Conservation (phyloP, 2,797 vertebrate species). For the Chelonia mydas region DNA sequence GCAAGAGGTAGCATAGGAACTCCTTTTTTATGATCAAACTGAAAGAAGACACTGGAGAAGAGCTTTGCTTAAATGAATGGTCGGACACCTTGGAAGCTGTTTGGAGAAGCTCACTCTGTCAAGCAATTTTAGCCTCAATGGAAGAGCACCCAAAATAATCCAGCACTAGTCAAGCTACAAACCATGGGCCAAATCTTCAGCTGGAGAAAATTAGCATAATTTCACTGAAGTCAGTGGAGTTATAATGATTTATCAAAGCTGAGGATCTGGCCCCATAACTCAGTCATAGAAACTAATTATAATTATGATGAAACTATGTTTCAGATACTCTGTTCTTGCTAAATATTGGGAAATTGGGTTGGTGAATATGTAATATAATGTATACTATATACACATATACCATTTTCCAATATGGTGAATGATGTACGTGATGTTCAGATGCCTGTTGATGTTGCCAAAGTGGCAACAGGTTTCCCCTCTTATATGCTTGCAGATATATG, state of each 20-base stretch:
- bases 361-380: neutral
- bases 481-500: neutral
- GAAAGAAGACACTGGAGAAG: neutral
- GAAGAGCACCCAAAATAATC: conserved; percentile 3
- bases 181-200: neutral
- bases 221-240: conserved; percentile 7
- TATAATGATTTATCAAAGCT: conserved; percentile 26
- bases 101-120: conserved; percentile 28
- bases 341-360: neutral
- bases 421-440: neutral
- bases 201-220: conserved; percentile 36
- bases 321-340: neutral
- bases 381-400: neutral
- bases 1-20: conserved; percentile 27
- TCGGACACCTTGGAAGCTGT: neutral
- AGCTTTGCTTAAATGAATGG: neutral
- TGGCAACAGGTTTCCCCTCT: neutral
- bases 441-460: neutral
- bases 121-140: neutral
- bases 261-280: conserved; percentile 11
- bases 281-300: neutral
- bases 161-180: neutral
- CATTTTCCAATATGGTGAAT: neutral
- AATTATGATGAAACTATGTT: neutral
- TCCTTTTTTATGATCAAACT: conserved; percentile 11